Conservation (phyloP, 1,140 invertebrate species). For the Tetragonula clypearis region DNA sequence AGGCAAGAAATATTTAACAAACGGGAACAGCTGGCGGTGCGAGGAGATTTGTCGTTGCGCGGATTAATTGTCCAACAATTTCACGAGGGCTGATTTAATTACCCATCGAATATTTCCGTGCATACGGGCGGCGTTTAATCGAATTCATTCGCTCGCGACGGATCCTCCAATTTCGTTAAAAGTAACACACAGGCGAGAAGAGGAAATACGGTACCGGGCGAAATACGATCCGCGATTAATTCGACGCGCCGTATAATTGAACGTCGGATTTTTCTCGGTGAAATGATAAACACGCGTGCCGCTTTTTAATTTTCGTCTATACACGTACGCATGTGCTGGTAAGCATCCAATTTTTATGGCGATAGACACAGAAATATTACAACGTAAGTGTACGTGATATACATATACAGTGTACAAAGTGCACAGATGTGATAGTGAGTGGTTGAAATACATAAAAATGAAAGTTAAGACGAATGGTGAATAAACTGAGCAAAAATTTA, state of each 20-base stretch:
- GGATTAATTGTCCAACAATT: slow-evolving; percentile 35
- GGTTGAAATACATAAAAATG: too few species aligned
- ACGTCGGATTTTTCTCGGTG: slow-evolving; percentile 32
- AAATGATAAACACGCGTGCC: slow-evolving; percentile 19
- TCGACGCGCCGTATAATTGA: slow-evolving; percentile 34
- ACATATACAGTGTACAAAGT: too few species aligned
- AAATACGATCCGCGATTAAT: slow-evolving; percentile 43
- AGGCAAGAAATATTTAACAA: slow-evolving; percentile 4
- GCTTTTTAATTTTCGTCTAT: too few species aligned
- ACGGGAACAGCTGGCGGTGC: not conserved
- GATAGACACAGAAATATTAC: too few species aligned
- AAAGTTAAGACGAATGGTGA: too few species aligned
- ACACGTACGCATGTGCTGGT: too few species aligned
- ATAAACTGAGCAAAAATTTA: too few species aligned
- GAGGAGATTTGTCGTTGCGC: slow-evolving; percentile 19
- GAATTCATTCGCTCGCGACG: slow-evolving; percentile 17
- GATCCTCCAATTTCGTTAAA: slow-evolving; percentile 42
- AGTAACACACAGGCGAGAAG: slow-evolving; percentile 1
- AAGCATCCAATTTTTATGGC: too few species aligned
- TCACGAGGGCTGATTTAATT: slow-evolving; percentile 33
- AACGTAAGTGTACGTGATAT: too few species aligned
- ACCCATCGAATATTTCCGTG: slow-evolving; percentile 33
- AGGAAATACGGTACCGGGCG: not conserved
- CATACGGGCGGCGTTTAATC: slow-evolving; percentile 15
- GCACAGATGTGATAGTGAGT: too few species aligned